Evolutionary conservation across 1,140 invertebrate species (phyloP).

Genomic region (Pseudobourletiella spinata): DNA sequence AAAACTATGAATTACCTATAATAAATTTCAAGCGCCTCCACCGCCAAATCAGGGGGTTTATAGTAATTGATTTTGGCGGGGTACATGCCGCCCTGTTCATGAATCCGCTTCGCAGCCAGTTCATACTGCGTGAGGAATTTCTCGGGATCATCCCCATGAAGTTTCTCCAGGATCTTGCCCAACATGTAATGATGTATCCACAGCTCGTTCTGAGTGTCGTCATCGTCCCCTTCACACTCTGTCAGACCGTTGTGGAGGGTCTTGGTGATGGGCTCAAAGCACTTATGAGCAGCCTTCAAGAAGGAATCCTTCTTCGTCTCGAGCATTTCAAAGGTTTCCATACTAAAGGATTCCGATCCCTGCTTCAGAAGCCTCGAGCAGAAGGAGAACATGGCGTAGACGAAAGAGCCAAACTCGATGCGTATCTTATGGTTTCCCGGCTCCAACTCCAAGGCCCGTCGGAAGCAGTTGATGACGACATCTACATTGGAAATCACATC

Average conservation of each 20-base stretch:
- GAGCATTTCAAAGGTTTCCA: conserved; percentile 63
- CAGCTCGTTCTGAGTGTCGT: conserved; percentile 59
- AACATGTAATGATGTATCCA: conserved; percentile 90
- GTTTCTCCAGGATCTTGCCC: conserved; percentile 81
- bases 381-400: conserved; percentile 78
- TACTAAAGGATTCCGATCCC: conserved; percentile 56
- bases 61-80: conserved; percentile 77
- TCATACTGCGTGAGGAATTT: conserved; percentile 69
- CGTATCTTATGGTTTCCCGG: conserved; percentile 62
- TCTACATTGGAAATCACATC: conserved; percentile 61
- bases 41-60: conserved; percentile 65
- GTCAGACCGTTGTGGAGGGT: not conserved
- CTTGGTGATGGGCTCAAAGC: conserved; percentile 48
- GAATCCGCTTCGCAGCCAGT: conserved; percentile 59
- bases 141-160: conserved; percentile 54
- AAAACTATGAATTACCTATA: conserved; percentile 39
- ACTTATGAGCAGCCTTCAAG: conserved; percentile 61
- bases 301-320: conserved; percentile 68
- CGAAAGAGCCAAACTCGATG: conserved; percentile 80
- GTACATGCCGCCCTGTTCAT: conserved; percentile 72
- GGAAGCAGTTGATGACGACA: conserved; percentile 64
- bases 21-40: conserved; percentile 77
- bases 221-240: conserved; percentile 43
- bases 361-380: conserved; percentile 73
- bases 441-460: conserved; percentile 61